These are phyloP conservation scores for Drosophila macrospina DNA, from an alignment of 2,888 invertebrate species.

Conservation along the genomic window DNA sequence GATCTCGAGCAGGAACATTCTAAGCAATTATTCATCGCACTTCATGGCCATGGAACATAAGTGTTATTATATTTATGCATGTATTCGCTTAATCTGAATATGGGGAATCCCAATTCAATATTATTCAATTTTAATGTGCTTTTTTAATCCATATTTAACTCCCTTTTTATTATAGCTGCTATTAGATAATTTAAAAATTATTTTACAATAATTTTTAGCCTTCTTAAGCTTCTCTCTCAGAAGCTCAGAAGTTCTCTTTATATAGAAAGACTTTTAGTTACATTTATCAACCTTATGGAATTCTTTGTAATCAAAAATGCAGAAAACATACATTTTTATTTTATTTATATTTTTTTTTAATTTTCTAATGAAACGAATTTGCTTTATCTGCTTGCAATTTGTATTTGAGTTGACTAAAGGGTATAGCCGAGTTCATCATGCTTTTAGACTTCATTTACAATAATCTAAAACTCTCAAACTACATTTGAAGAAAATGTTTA, in stretches of 20 bases:
- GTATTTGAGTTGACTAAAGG: too few relatives aligned
- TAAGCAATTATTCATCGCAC: constrained; percentile 35
- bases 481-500: not conserved
- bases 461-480: too few relatives aligned
- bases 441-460: too few relatives aligned
- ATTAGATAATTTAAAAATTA: not conserved
- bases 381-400: too few relatives aligned
- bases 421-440: too few relatives aligned
- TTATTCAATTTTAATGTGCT: not conserved
- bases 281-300: too few relatives aligned
- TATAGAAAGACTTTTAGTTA: too few relatives aligned
- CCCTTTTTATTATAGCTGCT: too few relatives aligned
- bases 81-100: not conserved
- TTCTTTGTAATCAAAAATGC: not conserved
- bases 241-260: too few relatives aligned
- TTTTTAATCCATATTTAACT: too few relatives aligned
- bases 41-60: constrained; percentile 20
- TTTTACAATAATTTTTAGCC: not conserved
- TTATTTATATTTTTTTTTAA: not conserved
- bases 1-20: constrained; percentile 27
- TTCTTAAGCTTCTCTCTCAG: too few relatives aligned
- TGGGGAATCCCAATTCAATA: constrained; percentile 13
- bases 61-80: constrained; percentile 37
- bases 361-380: too few relatives aligned
- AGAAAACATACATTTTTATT: not conserved